Conservation (phyloP, 2,888 invertebrate genomes). For the Polietes domitor region DNA sequence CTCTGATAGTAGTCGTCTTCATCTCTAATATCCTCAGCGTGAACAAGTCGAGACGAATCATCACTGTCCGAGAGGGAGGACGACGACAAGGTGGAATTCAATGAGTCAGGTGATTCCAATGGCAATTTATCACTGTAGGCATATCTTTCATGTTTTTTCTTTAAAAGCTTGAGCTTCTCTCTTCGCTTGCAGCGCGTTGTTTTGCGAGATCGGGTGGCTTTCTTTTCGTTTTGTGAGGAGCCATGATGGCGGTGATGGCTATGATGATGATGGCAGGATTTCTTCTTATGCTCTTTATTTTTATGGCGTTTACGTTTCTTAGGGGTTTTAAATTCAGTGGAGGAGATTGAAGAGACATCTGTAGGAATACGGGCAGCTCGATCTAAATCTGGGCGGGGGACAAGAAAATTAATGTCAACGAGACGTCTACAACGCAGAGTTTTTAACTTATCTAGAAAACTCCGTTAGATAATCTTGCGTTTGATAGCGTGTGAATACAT, state of each 20-base stretch:
- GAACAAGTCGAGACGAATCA: not conserved
- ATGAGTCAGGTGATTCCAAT: conserved; percentile 42
- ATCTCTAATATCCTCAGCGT: conserved; percentile 3
- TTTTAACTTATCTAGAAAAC: not conserved
- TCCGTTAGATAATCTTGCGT: not conserved
- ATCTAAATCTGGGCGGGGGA: conserved; percentile 42
- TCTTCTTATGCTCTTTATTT: conserved; percentile 58
- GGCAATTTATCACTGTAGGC: conserved; percentile 2
- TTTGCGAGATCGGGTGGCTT: conserved; percentile 31
- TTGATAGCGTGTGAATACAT: conserved; percentile 66
- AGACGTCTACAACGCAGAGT: not conserved
- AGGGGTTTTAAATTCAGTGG: conserved; percentile 67
- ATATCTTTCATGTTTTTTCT: conserved; percentile 51
- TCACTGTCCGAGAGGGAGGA: conserved; percentile 42
- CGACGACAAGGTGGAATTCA: conserved; percentile 34
- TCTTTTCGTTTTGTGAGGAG: conserved; percentile 41
- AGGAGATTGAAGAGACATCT: conserved; percentile 70
- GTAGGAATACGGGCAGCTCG: conserved; percentile 65
- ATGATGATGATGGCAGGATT: conserved; percentile 57
- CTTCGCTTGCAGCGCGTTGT: conserved; percentile 55
- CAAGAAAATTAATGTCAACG: not conserved
- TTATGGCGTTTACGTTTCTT: conserved; percentile 68
- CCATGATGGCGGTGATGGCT: conserved; percentile 57
- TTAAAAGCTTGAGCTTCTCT: conserved; percentile 52
- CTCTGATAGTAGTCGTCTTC: conserved; percentile 22